Evolutionary conservation across 2,797 vertebrate species (phyloP).

Genomic region (Spondyliosoma cantharus): DNA sequence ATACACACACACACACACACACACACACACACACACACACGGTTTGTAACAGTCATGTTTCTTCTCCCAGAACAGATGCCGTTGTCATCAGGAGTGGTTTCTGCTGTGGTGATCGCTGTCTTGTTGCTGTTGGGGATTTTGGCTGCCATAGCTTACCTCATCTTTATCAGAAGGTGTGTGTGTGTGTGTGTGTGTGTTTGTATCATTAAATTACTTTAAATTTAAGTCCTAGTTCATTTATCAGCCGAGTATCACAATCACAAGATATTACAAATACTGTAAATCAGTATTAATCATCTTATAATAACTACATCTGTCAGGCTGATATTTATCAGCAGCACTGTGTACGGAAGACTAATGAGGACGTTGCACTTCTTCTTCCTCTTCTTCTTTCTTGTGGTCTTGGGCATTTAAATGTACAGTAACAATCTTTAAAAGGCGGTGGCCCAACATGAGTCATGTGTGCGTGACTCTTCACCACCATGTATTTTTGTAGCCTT

Average conservation of each 20-base stretch:
- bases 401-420: not conserved
- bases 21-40: not conserved
- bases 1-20: no score
- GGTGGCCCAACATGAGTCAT: not conserved
- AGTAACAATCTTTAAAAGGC: not conserved
- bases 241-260: no score
- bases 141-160: slow-evolving; percentile 43
- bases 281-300: not conserved
- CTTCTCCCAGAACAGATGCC: slow-evolving; percentile 43
- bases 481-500: slow-evolving; percentile 1
- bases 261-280: not conserved
- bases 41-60: slow-evolving; percentile 12
- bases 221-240: no score
- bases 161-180: slow-evolving; percentile 63
- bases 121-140: slow-evolving; percentile 48
- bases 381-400: not conserved
- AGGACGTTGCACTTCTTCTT: not conserved
- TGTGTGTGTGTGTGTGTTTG: no score
- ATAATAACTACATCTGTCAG: not conserved
- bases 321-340: not conserved
- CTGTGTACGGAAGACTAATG: not conserved
- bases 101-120: slow-evolving; percentile 48
- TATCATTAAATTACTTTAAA: no score
- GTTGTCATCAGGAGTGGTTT: slow-evolving; percentile 34
- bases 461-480: no score